A percentile compares a stretch with the other conserved stretches of the same genome.
Evolutionary conservation across 2,113 vertebrate species (phyloP).

Genomic region (Tamias sibiricus): DNA sequence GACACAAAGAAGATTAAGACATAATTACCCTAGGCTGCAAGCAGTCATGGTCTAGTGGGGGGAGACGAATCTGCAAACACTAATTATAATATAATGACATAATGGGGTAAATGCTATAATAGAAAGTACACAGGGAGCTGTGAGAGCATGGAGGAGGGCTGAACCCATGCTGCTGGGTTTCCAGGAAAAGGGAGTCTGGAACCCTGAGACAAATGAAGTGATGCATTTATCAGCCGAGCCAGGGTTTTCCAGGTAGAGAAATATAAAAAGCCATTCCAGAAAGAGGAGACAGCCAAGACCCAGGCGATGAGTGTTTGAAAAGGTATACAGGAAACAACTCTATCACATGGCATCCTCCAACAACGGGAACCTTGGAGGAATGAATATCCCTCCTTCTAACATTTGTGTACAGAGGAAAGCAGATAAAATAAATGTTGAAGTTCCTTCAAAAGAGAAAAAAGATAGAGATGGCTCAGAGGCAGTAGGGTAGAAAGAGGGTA

Average conservation of each 20-base stretch:
- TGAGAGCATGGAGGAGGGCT: background rate
- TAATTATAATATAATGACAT: background rate
- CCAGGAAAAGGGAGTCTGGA: background rate
- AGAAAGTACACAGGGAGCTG: background rate
- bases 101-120: background rate
- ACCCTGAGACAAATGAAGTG: background rate
- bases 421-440: background rate
- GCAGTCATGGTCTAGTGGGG: background rate
- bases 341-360: background rate
- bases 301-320: background rate
- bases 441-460: background rate
- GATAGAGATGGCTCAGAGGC: background rate
- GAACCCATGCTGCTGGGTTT: background rate
- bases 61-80: conserved; percentile 6
- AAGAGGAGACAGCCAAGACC: background rate
- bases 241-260: background rate
- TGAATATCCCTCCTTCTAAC: background rate
- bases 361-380: background rate
- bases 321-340: background rate
- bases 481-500: background rate
- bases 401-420: background rate
- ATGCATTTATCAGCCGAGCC: background rate
- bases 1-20: conserved; percentile 4
- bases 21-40: conserved; percentile 32
- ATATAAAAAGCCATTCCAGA: background rate